phyloP scores from a whole-genome alignment of 2,113 vertebrate genomes.

The Crotalus horridus region DNA sequence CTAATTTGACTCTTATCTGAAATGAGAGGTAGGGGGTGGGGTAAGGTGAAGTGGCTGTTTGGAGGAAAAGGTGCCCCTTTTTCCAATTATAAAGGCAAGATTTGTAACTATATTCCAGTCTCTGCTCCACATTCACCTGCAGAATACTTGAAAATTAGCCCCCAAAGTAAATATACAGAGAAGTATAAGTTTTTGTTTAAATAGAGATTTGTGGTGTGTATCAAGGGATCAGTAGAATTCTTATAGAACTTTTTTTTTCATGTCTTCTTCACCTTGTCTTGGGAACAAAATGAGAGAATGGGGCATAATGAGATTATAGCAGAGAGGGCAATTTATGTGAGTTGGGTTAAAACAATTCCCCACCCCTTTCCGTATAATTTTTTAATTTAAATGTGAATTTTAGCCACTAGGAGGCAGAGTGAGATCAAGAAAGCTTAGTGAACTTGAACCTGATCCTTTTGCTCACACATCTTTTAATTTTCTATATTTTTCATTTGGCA shows the following conservation, averaged over 20 bases:
- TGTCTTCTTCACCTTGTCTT: background rate
- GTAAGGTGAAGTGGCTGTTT: background rate
- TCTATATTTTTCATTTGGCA: slow-evolving; percentile 33
- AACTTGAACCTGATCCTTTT: slow-evolving; percentile 86
- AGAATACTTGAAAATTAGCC: background rate
- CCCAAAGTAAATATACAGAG: background rate
- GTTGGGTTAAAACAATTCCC: slow-evolving; percentile 6
- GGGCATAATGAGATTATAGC: background rate
- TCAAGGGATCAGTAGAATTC: background rate
- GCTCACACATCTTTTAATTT: slow-evolving; percentile 59
- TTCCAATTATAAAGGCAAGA: background rate
- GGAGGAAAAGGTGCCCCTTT: background rate
- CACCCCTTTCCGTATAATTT: background rate
- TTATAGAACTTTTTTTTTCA: background rate
- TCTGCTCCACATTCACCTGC: background rate
- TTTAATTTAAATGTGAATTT: slow-evolving; percentile 40
- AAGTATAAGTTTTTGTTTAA: background rate
- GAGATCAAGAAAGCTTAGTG: slow-evolving; percentile 84
- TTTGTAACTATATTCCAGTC: background rate
- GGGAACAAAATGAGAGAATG: background rate
- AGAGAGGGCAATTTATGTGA: background rate
- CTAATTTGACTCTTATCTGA: slow-evolving; percentile 10
- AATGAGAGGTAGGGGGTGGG: background rate
- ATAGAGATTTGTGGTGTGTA: background rate
- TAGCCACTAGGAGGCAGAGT: slow-evolving; percentile 93